These are phyloP conservation scores for Celastrina argiolus DNA, from an alignment of 2,888 invertebrate species.

Conservation along the genomic window DNA sequence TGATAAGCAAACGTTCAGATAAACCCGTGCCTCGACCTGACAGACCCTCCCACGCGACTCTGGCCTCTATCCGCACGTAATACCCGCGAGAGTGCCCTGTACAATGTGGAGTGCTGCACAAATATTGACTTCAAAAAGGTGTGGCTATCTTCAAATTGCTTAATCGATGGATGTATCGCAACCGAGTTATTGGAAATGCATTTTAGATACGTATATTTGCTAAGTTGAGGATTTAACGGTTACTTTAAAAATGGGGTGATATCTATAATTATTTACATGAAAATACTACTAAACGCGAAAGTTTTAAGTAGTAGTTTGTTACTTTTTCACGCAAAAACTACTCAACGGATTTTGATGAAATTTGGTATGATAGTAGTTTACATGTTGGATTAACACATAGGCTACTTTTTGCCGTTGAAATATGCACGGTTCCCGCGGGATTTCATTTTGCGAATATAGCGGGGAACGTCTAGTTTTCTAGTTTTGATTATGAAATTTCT, in stretches of 20 bases:
- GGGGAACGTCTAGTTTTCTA: too few relatives aligned
- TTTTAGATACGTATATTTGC: neutral
- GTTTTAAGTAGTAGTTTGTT: too few relatives aligned
- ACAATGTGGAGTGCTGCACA: neutral
- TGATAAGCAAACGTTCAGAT: conserved; percentile 30
- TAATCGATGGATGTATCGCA: conserved; percentile 13
- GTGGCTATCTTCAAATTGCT: conserved; percentile 15
- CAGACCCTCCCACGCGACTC: neutral
- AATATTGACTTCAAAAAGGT: conserved; percentile 19
- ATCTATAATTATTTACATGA: too few relatives aligned
- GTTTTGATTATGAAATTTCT: too few relatives aligned
- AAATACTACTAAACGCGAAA: too few relatives aligned
- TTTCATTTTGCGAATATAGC: too few relatives aligned
- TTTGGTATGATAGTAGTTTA: too few relatives aligned
- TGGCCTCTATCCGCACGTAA: neutral
- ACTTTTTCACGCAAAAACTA: too few relatives aligned
- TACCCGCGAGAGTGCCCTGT: neutral
- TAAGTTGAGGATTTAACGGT: neutral
- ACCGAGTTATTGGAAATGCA: conserved; percentile 17
- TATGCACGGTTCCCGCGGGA: too few relatives aligned
- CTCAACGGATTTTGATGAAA: too few relatives aligned
- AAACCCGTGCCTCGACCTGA: conserved; percentile 29
- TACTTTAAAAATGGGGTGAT: neutral
- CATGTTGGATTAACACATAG: too few relatives aligned
- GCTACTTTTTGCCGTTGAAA: too few relatives aligned